Evolutionary conservation across 2,113 vertebrate species (phyloP).

Genomic region (Pollimyrus isidori): DNA sequence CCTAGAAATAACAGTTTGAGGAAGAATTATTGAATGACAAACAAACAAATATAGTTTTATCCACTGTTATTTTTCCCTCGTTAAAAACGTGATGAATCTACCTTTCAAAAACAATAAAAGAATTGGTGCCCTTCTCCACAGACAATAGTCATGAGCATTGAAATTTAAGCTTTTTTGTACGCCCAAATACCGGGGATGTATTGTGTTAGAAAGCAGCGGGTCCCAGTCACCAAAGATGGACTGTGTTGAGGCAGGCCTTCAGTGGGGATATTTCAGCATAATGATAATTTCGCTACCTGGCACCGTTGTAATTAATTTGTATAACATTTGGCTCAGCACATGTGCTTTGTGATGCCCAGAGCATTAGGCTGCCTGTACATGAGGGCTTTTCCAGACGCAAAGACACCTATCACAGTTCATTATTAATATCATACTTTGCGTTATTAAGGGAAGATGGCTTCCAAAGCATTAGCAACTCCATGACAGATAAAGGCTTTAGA

Average conservation of each 20-base stretch:
- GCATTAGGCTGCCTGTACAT: constrained; percentile 51
- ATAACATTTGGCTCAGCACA: constrained; percentile 56
- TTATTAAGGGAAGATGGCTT: constrained; percentile 52
- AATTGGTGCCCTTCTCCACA: background rate
- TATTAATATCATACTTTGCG: constrained; percentile 56
- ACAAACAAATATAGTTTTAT: background rate
- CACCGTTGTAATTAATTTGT: constrained; percentile 62
- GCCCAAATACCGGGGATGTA: background rate
- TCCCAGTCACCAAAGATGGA: constrained; percentile 48
- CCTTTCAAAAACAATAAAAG: background rate
- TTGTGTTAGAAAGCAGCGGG: background rate
- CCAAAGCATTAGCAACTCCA: background rate
- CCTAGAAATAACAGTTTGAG: too few species aligned
- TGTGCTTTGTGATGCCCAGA: constrained; percentile 49
- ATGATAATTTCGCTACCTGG: constrained; percentile 55
- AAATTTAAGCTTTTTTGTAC: background rate
- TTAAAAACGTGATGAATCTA: background rate
- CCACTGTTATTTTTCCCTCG: background rate
- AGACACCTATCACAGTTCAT: constrained; percentile 60
- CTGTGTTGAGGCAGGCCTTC: constrained; percentile 59
- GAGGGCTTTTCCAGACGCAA: constrained; percentile 50
- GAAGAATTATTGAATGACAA: too few species aligned
- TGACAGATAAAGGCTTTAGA: background rate
- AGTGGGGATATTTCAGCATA: constrained; percentile 57
- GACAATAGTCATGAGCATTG: background rate